Percentiles rank a stretch among this genome's conserved stretches.
phyloP scores from a whole-genome alignment of 2,797 vertebrate genomes.

The Macropus fuliginosus region DNA sequence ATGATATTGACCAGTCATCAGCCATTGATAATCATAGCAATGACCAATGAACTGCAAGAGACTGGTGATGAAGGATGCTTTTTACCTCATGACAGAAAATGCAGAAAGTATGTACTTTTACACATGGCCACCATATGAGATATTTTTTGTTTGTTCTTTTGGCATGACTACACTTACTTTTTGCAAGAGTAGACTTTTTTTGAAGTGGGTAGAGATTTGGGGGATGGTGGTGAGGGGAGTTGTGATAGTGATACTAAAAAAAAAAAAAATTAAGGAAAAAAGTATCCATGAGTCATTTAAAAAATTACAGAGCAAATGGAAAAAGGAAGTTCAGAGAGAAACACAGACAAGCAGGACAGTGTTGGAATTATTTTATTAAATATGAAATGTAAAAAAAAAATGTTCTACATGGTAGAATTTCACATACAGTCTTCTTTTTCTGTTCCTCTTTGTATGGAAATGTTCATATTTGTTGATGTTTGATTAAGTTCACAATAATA shows the following conservation, averaged over 20 bases:
- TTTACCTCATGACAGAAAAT: background rate
- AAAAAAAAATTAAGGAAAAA: background rate
- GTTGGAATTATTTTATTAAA: background rate
- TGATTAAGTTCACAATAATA: too few relatives aligned
- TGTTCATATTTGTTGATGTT: too few relatives aligned
- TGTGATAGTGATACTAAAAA: background rate
- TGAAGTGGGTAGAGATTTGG: background rate
- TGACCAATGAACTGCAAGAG: background rate
- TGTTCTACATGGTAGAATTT: background rate
- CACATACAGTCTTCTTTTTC: too few relatives aligned
- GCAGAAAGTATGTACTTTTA: background rate
- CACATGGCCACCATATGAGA: background rate
- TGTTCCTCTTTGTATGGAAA: too few relatives aligned
- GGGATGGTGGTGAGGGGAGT: background rate
- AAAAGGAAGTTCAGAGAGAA: background rate
- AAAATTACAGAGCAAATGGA: background rate
- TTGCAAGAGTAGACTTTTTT: background rate
- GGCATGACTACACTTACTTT: background rate
- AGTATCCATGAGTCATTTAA: background rate
- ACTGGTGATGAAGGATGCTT: background rate
- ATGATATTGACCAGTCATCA: conserved; percentile 27
- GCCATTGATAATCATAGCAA: background rate
- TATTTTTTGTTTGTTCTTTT: background rate
- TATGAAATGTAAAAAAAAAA: background rate
- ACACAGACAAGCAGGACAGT: background rate